phyloP scores from a whole-genome alignment of 2,797 vertebrate genomes.

The Potorous gilbertii region DNA sequence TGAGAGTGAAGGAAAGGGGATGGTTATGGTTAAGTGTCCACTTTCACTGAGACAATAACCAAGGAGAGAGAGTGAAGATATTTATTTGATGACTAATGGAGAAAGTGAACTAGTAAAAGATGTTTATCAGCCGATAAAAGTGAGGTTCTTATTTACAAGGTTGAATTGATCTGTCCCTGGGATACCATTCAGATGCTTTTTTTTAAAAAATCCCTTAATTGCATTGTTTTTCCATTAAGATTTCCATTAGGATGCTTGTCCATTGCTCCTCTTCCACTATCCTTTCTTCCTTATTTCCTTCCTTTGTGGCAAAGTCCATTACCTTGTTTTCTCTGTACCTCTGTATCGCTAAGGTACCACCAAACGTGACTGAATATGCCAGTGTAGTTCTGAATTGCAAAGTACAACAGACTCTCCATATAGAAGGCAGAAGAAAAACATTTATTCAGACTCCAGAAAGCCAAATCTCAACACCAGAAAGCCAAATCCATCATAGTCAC shows the following conservation, averaged over 20 bases:
- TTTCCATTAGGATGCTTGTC: neutral
- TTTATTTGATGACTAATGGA: neutral
- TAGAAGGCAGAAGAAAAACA: too few relatives aligned
- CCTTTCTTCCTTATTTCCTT: neutral
- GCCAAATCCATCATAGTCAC: too few relatives aligned
- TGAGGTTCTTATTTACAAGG: neutral
- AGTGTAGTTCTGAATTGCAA: too few relatives aligned
- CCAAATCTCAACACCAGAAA: too few relatives aligned
- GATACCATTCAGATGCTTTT: constrained; percentile 20
- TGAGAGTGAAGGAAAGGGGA: neutral
- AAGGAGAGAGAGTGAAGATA: neutral
- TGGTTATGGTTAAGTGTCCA: neutral
- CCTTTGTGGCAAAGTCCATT: neutral
- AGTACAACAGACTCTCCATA: too few relatives aligned
- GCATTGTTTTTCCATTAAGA: constrained; percentile 21
- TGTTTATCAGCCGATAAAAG: constrained; percentile 28
- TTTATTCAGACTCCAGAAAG: too few relatives aligned
- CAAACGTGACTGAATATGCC: too few relatives aligned
- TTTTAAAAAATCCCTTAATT: neutral
- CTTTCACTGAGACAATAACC: neutral
- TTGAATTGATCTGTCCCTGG: neutral
- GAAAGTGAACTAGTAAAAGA: neutral
- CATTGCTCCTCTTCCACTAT: neutral
- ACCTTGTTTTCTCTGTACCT: neutral
- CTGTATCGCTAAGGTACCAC: too few relatives aligned